Evolutionary conservation across 2,113 vertebrate species (phyloP).

Genomic region (Rhinolophus ferrumequinum): DNA sequence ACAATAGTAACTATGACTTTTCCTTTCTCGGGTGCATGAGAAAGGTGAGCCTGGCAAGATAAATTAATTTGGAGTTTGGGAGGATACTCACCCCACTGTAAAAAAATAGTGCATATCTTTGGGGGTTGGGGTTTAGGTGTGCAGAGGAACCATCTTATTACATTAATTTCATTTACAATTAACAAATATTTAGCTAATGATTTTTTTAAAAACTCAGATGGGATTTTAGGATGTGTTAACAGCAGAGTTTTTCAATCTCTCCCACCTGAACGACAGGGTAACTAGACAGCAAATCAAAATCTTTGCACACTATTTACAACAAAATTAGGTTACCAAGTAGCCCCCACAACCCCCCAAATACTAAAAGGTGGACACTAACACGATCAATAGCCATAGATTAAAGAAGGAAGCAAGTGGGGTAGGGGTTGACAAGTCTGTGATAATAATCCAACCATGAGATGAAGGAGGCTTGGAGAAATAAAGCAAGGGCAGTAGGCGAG

Average conservation of each 20-base stretch:
- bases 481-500: not conserved
- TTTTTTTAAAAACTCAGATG: not conserved
- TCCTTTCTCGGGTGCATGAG: not conserved
- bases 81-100: not conserved
- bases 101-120: not conserved
- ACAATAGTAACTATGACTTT: not conserved
- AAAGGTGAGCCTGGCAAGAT: not conserved
- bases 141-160: not conserved
- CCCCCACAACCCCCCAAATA: not conserved
- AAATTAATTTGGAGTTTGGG: not conserved
- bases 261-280: not conserved
- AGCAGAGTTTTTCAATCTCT: not conserved
- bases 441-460: not conserved
- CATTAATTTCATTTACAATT: not conserved
- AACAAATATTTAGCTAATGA: not conserved
- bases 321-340: not conserved
- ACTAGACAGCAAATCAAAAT: not conserved
- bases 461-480: not conserved
- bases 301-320: not conserved
- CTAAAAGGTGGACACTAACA: not conserved
- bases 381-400: not conserved
- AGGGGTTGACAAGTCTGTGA: not conserved
- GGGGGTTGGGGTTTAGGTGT: not conserved
- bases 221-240: not conserved
- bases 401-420: not conserved